A percentile compares a stretch with the other conserved stretches of the same genome.
phyloP scores from a whole-genome alignment of 2,113 vertebrate species.

The Saguinus midas region DNA sequence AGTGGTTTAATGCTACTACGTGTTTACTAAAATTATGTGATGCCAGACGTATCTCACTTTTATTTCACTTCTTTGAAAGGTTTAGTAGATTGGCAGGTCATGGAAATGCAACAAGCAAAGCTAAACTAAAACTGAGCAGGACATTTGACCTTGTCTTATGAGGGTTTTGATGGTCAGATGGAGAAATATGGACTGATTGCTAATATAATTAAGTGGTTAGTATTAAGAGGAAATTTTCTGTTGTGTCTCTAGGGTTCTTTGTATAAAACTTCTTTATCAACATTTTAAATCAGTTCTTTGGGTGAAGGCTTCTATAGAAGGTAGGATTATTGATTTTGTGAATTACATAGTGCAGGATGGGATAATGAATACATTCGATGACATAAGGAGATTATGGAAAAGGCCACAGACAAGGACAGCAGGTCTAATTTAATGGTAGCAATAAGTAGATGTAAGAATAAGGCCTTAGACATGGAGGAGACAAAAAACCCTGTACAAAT shows the following conservation, averaged over 20 bases:
- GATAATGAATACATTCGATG: slow-evolving; percentile 18
- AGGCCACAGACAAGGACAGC: slow-evolving; percentile 17
- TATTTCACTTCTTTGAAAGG: neutral
- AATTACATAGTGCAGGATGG: neutral
- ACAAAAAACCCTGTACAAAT: neutral
- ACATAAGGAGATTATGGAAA: slow-evolving; percentile 21
- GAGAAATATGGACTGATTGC: slow-evolving; percentile 6
- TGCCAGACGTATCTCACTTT: neutral
- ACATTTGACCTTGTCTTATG: neutral
- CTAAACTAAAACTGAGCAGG: neutral
- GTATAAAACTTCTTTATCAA: neutral
- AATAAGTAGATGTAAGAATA: neutral
- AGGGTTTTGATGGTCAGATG: neutral
- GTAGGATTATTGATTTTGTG: slow-evolving; percentile 37
- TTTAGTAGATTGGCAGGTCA: neutral
- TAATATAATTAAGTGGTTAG: neutral
- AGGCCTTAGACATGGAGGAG: neutral
- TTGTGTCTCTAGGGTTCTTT: neutral
- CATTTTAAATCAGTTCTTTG: neutral
- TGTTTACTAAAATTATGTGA: slow-evolving; percentile 1
- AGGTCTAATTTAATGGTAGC: neutral
- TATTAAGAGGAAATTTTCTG: slow-evolving; percentile 18
- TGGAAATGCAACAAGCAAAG: neutral
- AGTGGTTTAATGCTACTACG: neutral
- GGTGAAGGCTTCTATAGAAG: neutral